These are phyloP conservation scores for Sepiola atlantica DNA, from an alignment of 2,888 invertebrate species.

Conservation along the genomic window DNA sequence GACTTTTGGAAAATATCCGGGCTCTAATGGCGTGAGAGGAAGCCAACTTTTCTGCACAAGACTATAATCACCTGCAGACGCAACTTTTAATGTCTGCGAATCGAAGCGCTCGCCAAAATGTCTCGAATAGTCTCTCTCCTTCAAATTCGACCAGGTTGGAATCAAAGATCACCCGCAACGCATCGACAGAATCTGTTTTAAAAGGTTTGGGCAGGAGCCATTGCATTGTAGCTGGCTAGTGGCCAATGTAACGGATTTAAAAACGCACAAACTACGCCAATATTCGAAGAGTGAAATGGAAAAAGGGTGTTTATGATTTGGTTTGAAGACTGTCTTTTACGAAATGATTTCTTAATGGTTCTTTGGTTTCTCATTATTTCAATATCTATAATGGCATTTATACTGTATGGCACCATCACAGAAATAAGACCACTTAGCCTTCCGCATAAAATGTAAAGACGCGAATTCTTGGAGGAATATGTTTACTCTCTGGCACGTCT, in stretches of 20 bases:
- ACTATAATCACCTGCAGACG: slow-evolving; percentile 32
- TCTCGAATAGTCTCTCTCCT: not conserved
- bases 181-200: not conserved
- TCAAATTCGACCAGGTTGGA: not conserved
- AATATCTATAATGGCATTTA: no score
- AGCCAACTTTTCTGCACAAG: not conserved
- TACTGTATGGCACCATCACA: no score
- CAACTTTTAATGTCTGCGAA: not conserved
- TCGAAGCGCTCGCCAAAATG: slow-evolving; percentile 9
- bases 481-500: no score
- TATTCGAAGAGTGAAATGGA: not conserved
- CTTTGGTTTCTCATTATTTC: no score
- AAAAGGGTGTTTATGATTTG: not conserved
- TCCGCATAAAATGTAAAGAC: no score
- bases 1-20: not conserved
- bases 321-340: not conserved
- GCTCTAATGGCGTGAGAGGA: not conserved
- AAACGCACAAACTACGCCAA: not conserved
- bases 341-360: not conserved
- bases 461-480: no score
- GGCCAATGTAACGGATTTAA: not conserved
- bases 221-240: not conserved
- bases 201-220: not conserved
- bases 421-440: no score
- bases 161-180: not conserved